These are phyloP conservation scores for Acipenser ruthenus DNA, from an alignment of 2,797 vertebrate species.

Conservation along the genomic window DNA sequence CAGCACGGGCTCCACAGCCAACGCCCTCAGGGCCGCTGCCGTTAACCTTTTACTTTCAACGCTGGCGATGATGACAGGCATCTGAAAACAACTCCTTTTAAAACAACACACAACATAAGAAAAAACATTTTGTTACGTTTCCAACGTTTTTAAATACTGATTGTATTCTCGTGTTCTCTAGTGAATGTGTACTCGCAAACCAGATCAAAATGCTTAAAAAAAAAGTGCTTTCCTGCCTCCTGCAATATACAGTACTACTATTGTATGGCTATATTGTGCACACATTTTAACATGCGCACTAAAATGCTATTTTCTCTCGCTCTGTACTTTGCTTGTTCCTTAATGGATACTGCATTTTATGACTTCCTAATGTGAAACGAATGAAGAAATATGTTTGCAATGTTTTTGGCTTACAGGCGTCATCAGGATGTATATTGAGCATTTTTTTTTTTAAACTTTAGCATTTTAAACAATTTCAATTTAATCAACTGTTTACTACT, in stretches of 20 bases:
- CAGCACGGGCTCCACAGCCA: slow-evolving; percentile 15
- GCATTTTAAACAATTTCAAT: no score
- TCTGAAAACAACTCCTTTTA: slow-evolving; percentile 17
- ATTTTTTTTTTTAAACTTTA: no score
- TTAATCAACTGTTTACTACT: no score
- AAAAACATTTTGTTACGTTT: slow-evolving; percentile 25
- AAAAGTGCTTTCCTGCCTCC: slow-evolving; percentile 13
- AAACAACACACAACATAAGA: no score
- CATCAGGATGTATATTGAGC: no score
- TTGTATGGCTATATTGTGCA: slow-evolving; percentile 18
- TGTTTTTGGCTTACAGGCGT: no score
- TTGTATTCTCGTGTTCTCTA: slow-evolving; percentile 11
- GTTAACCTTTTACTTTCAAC: slow-evolving; percentile 26
- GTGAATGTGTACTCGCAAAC: slow-evolving; percentile 1
- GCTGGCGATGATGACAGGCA: slow-evolving; percentile 22
- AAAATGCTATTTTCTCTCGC: background rate
- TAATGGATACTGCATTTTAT: slow-evolving; percentile 26
- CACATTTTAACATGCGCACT: slow-evolving; percentile 8
- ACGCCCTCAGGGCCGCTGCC: slow-evolving; percentile 12
- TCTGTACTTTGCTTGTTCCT: slow-evolving; percentile 27
- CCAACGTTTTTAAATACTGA: slow-evolving; percentile 20
- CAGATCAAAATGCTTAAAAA: slow-evolving; percentile 18
- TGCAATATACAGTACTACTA: slow-evolving; percentile 18
- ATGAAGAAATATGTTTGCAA: no score
- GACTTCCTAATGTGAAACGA: slow-evolving; percentile 6